Evolutionary conservation across 2,113 vertebrate genomes (phyloP), one percentile per base, ranked within the genome.

Genomic region (Empidonax traillii): DNA sequence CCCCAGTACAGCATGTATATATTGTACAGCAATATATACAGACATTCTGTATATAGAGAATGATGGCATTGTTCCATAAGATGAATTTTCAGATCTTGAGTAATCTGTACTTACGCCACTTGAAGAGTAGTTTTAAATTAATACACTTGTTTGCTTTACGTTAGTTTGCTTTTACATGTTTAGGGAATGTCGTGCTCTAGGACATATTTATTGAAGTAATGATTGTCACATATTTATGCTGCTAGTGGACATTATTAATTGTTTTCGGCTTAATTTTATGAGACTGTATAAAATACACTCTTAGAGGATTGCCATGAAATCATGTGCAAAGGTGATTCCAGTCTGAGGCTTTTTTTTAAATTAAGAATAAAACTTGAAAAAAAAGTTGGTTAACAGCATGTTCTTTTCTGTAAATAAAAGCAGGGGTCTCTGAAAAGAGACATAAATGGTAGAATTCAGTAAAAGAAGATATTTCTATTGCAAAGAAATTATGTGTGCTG

Each of bases 161-260:
- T 31, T 52, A 52, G 6, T 66, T 77, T 78, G 2, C 7, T 85
- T 74, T 74, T 39, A 24, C 19, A 15, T 1, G 1, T 69, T 69
- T 68, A 71, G 30, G 49, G 55, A 84, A 73, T 56, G 23, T 2
- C 61, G 3, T 41, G 15, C 59, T 83, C 12, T 24, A 77, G 39
- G 12, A 53, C 0, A 0, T 39, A 33, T 51, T 67, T 61, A 10
- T 49, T 52, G 39, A 85, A 63, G 8, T 21, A 61, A 43, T 47
- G 11, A 76, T 31, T 73, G 12, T 59, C 24, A 58, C 1, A 0
- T 56, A 74, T 59, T 84, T 80, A 11, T 67, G 21, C 15, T 77
- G 18, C 8, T 74, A 12, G 22, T 20, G 18, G 55, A 77, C 12
- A 23, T 22, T 62, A 71, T n/a, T 58, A 39, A 52, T 63, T 63